Evolutionary conservation across 2,113 vertebrate genomes (phyloP).

Genomic region (Stigmatopora nigra): DNA sequence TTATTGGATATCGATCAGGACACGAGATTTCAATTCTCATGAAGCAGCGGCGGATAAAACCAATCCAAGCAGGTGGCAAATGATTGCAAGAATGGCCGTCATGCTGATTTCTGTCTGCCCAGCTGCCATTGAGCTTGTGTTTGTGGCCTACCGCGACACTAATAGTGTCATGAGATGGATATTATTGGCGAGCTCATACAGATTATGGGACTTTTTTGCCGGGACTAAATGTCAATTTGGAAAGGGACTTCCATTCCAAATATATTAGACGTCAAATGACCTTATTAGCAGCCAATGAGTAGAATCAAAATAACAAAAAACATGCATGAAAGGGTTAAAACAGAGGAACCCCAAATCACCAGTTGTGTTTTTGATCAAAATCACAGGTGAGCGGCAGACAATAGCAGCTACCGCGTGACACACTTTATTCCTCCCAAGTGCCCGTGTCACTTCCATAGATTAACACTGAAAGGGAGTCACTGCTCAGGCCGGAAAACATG

Average conservation of each 20-base stretch:
- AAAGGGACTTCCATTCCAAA: no score
- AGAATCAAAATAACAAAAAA: no score
- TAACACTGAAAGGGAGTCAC: slow-evolving; percentile 17
- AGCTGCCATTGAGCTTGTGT: slow-evolving; percentile 39
- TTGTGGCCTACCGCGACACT: slow-evolving; percentile 23
- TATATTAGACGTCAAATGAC: no score
- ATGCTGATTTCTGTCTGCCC: slow-evolving; percentile 40
- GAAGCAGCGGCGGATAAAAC: slow-evolving; percentile 24
- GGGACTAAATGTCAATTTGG: no score
- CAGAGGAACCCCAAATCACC: not conserved
- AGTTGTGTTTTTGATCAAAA: not conserved
- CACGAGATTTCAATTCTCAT: slow-evolving; percentile 23
- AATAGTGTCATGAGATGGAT: slow-evolving; percentile 4
- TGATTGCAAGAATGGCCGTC: slow-evolving; percentile 29
- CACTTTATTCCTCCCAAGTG: not conserved
- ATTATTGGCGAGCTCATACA: slow-evolving; percentile 5
- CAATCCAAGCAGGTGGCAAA: slow-evolving; percentile 42
- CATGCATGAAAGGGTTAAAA: not conserved
- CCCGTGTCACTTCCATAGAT: slow-evolving; percentile 15
- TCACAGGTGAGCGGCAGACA: not conserved
- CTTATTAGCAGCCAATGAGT: no score
- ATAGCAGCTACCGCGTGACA: not conserved
- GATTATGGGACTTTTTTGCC: no score
- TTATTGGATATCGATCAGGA: slow-evolving; percentile 65
- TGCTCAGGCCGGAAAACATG: slow-evolving; percentile 27